phyloP scores from a whole-genome alignment of 2,888 invertebrate genomes.

The Aleiodes testaceus region DNA sequence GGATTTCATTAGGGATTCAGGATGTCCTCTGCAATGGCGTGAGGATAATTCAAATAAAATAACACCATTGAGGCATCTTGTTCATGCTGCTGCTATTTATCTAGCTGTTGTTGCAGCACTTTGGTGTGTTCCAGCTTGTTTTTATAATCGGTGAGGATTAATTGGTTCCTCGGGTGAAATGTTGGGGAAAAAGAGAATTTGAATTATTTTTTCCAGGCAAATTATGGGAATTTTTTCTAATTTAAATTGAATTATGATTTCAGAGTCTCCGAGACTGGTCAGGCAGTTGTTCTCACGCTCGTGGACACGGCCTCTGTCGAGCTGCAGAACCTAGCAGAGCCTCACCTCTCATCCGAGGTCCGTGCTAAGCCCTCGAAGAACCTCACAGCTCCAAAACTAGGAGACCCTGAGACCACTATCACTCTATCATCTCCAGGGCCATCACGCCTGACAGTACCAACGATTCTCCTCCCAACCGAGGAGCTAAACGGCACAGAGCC shows the following conservation, averaged over 20 bases:
- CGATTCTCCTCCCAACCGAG: not conserved
- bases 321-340: conserved; percentile 76
- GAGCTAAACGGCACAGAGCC: conserved; percentile 20
- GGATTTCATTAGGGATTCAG: conserved; percentile 41
- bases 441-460: not conserved
- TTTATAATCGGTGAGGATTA: conserved; percentile 63
- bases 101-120: conserved; percentile 60
- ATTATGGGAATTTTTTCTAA: not conserved
- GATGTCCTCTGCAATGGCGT: conserved; percentile 59
- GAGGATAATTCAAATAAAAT: conserved; percentile 54
- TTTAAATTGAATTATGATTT: conserved; percentile 28
- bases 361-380: conserved; percentile 67
- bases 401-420: conserved; percentile 48
- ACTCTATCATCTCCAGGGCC: conserved; percentile 32
- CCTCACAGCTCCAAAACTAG: conserved; percentile 52
- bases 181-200: too few relatives aligned
- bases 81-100: conserved; percentile 63
- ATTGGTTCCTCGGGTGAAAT: too few relatives aligned
- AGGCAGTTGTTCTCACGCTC: conserved; percentile 77
- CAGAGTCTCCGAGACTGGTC: conserved; percentile 79
- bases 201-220: too few relatives aligned
- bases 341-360: conserved; percentile 73
- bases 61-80: conserved; percentile 57
- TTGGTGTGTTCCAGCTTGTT: conserved; percentile 63
- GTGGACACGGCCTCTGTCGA: conserved; percentile 78